A percentile compares a stretch with the other conserved stretches of the same genome.
phyloP scores from a whole-genome alignment of 2,113 vertebrate species.

The Sylvilagus bachmani region DNA sequence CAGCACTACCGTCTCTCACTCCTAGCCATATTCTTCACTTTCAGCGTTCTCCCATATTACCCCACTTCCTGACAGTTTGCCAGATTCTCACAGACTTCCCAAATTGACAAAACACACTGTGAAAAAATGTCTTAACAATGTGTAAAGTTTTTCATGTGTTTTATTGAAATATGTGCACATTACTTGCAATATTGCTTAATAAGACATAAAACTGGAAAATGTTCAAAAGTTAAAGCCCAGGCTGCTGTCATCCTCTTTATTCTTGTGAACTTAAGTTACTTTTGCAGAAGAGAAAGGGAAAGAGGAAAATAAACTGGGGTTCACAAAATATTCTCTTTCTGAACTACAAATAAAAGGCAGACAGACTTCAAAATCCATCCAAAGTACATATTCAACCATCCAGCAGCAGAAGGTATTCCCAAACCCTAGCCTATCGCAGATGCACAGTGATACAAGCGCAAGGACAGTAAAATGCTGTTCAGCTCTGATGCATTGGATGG shows the following conservation, averaged over 20 bases:
- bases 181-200: conserved; percentile 80
- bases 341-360: background rate
- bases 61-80: conserved; percentile 77
- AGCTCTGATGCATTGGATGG: background rate
- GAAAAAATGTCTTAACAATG: conserved; percentile 84
- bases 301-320: conserved; percentile 56
- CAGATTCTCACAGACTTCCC: conserved; percentile 81
- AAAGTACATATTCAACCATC: background rate
- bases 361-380: background rate
- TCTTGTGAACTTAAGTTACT: conserved; percentile 74
- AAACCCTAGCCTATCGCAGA: no score
- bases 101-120: conserved; percentile 79
- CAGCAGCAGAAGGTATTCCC: no score
- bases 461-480: background rate
- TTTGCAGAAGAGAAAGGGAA: conserved; percentile 61
- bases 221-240: conserved; percentile 81
- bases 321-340: conserved; percentile 4
- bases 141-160: conserved; percentile 81
- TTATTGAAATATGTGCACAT: conserved; percentile 83
- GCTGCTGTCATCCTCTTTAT: conserved; percentile 75
- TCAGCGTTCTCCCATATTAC: conserved; percentile 64
- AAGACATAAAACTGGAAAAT: conserved; percentile 85
- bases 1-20: conserved; percentile 36
- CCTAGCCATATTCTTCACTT: conserved; percentile 56
- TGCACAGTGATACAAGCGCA: background rate